These are phyloP conservation scores for Nomada flava DNA, from an alignment of 2,888 invertebrate genomes.

Conservation along the genomic window DNA sequence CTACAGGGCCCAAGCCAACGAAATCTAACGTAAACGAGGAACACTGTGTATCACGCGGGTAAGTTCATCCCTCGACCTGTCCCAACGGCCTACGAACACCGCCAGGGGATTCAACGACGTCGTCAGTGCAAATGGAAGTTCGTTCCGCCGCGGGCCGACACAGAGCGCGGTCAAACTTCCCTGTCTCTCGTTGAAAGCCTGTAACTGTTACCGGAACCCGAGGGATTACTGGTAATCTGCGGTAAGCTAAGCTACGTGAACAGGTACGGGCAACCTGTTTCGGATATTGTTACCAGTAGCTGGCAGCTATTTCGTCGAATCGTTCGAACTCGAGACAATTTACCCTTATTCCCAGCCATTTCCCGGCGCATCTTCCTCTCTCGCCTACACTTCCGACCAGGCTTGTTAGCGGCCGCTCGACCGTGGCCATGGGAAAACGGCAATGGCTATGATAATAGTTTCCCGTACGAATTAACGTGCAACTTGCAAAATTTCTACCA, in stretches of 20 bases:
- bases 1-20: not conserved
- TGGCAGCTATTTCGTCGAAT: conserved; percentile 70
- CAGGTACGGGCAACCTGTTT: conserved; percentile 74
- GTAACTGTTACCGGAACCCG: conserved; percentile 79
- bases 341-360: conserved; percentile 31
- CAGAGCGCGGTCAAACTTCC: conserved; percentile 60
- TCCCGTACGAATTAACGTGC: conserved; percentile 58
- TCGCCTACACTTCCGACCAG: conserved; percentile 21
- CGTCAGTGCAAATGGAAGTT: conserved; percentile 39
- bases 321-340: conserved; percentile 67
- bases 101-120: conserved; percentile 3
- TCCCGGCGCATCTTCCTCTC: conserved; percentile 32
- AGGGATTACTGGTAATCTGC: conserved; percentile 79
- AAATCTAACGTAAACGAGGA: not conserved
- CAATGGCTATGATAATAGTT: conserved; percentile 47
- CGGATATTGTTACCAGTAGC: conserved; percentile 76
- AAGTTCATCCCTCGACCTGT: conserved; percentile 19
- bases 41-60: not conserved
- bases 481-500: conserved; percentile 58
- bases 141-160: conserved; percentile 53
- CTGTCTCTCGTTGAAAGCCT: conserved; percentile 74
- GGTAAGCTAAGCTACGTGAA: conserved; percentile 76
- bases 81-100: conserved; percentile 23
- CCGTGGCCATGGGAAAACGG: conserved; percentile 4
- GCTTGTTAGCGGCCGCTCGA: conserved; percentile 55